Evolutionary conservation across 2,888 invertebrate genomes (phyloP).

Genomic region (Hirtodrosophila trivittata): DNA sequence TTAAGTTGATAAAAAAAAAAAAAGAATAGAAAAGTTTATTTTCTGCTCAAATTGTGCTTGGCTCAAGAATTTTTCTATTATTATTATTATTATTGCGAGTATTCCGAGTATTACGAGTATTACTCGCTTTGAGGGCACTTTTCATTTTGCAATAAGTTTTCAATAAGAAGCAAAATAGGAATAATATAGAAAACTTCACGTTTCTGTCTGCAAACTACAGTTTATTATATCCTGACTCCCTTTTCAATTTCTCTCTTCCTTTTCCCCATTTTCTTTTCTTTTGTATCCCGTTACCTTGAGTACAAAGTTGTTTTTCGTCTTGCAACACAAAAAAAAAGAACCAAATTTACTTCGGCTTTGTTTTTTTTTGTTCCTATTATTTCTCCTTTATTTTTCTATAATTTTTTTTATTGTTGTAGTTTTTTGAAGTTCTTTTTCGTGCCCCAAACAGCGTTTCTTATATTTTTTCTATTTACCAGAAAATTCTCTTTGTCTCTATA

Average conservation of each 20-base stretch:
- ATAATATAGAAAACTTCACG: conserved; percentile 56
- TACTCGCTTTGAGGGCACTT: conserved; percentile 41
- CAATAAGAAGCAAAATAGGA: conserved; percentile 46
- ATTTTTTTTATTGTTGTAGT: conserved; percentile 4
- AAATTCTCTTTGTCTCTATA: conserved; percentile 14
- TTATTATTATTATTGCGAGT: conserved; percentile 26
- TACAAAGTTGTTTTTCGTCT: conserved; percentile 35
- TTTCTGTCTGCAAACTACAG: conserved; percentile 39
- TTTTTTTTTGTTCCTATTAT: conserved; percentile 5
- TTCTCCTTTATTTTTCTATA: conserved; percentile 1
- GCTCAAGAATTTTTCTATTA: conserved; percentile 26
- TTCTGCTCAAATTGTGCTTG: conserved; percentile 28
- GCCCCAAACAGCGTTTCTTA: conserved; percentile 22
- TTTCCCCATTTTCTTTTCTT: not conserved
- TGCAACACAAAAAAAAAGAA: conserved; percentile 6
- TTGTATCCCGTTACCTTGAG: conserved; percentile 31
- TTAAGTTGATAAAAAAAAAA: not conserved
- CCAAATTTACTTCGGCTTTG: conserved; percentile 10
- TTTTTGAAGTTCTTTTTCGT: conserved; percentile 38
- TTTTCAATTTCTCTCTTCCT: conserved; percentile 9
- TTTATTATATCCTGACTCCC: conserved; percentile 24
- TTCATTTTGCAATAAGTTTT: conserved; percentile 51
- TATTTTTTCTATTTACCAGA: conserved; percentile 12
- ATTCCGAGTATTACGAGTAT: too few relatives aligned
- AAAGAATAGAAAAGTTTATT: conserved; percentile 15